Evolutionary conservation across 2,888 invertebrate species (phyloP).

Genomic region (Trachelus troglodyta): DNA sequence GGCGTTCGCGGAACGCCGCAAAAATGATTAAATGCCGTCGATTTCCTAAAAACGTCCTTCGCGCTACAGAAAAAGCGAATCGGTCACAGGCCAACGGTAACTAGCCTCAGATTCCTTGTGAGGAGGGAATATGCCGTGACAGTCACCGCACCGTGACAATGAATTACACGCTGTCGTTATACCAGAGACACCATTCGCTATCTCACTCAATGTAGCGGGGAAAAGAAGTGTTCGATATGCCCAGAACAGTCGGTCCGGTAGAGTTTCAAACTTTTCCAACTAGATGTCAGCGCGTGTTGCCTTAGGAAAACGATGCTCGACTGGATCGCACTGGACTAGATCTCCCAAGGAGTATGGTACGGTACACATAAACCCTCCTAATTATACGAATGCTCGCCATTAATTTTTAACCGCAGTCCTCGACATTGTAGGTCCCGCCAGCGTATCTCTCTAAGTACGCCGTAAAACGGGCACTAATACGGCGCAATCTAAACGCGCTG

Average conservation of each 20-base stretch:
- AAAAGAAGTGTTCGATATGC: neutral
- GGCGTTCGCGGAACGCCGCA: constrained; percentile 4
- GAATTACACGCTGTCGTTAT: constrained; percentile 1
- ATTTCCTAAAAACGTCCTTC: constrained; percentile 5
- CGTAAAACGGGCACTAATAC: constrained; percentile 60
- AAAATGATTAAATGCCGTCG: constrained; percentile 6
- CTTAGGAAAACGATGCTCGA: neutral
- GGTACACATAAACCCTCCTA: neutral
- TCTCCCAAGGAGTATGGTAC: constrained; percentile 5
- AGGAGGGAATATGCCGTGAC: constrained; percentile 1
- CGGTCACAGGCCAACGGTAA: constrained; percentile 7
- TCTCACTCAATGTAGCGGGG: neutral
- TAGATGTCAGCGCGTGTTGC: neutral
- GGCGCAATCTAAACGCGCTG: constrained; percentile 59
- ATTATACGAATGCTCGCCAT: constrained; percentile 10
- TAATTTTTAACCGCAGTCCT: constrained; percentile 32
- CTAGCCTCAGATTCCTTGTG: constrained; percentile 5
- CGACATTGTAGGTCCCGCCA: constrained; percentile 26
- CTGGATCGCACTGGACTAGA: neutral
- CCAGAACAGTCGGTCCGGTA: neutral
- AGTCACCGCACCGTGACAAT: constrained; percentile 8
- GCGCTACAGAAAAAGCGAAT: constrained; percentile 3
- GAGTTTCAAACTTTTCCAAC: neutral
- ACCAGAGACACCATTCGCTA: neutral
- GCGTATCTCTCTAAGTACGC: constrained; percentile 50